A percentile compares a stretch with the other conserved stretches of the same genome.
Conservation (phyloP, 2,797 vertebrate genomes). For the Thalassophryne amazonica region DNA sequence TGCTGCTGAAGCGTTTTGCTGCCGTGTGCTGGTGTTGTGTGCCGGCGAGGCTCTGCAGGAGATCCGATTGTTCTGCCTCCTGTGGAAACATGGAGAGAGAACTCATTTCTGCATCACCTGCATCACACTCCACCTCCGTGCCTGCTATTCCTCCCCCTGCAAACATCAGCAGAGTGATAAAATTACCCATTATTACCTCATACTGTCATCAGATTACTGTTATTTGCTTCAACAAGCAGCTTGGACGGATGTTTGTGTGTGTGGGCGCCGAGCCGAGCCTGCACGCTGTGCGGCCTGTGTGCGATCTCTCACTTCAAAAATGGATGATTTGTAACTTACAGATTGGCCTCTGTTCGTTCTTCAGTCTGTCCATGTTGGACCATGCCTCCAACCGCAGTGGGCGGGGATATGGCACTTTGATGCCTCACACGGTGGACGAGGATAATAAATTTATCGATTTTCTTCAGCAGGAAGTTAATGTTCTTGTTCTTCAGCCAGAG, state of each 20-base stretch:
- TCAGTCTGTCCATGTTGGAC: no score
- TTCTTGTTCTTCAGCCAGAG: not conserved
- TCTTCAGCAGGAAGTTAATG: not conserved
- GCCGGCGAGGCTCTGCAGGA: conserved; percentile 1
- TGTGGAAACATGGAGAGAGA: not conserved
- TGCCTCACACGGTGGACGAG: no score
- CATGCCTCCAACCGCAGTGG: no score
- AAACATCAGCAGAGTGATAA: conserved; percentile 46
- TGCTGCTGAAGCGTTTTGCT: conserved; percentile 34
- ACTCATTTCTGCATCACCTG: conserved; percentile 40
- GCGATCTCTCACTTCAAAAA: no score
- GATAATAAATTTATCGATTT: no score
- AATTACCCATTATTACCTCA: conserved; percentile 54
- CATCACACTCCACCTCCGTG: conserved; percentile 3
- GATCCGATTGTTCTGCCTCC: conserved; percentile 32
- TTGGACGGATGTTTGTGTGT: conserved; percentile 5
- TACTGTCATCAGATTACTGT: conserved; percentile 52
- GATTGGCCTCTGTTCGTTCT: no score
- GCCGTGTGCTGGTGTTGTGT: conserved; percentile 42
- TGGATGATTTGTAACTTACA: no score
- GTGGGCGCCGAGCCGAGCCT: no score
- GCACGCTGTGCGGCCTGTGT: no score
- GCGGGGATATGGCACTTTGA: no score
- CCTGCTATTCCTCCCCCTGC: not conserved
- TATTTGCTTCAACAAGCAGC: conserved; percentile 35